Evolutionary conservation across 2,888 invertebrate genomes (phyloP).

Genomic region (Pachymerium ferrugineum): DNA sequence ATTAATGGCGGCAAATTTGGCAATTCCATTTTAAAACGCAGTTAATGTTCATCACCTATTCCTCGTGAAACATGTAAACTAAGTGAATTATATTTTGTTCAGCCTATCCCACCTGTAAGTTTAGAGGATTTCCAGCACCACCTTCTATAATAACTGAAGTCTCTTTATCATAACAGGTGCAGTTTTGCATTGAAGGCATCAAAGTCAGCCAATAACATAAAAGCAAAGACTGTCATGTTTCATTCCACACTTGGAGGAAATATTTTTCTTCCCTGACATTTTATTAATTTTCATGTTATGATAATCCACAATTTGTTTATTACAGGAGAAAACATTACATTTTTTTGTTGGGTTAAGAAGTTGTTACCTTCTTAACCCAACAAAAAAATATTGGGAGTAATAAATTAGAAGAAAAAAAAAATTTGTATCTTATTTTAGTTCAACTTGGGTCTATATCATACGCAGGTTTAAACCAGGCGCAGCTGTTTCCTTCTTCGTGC

Average conservation of each 20-base stretch:
- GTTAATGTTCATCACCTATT: no score
- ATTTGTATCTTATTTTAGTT: slow-evolving; percentile 1
- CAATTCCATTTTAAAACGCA: no score
- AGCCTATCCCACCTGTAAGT: background rate
- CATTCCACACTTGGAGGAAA: background rate
- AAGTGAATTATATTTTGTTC: background rate
- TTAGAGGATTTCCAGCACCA: background rate
- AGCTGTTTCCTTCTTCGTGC: slow-evolving; percentile 7
- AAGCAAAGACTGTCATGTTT: background rate
- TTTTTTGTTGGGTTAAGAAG: no score
- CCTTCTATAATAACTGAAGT: background rate
- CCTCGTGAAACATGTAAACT: no score
- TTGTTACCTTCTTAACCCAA: no score
- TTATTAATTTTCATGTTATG: no score
- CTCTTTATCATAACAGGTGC: background rate
- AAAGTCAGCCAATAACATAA: slow-evolving; percentile 2
- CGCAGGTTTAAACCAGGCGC: slow-evolving; percentile 3
- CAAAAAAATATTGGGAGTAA: no score
- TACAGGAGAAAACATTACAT: no score
- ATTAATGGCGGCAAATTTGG: no score
- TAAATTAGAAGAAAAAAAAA: background rate
- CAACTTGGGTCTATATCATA: background rate
- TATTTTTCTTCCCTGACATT: no score
- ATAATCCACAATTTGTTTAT: no score
- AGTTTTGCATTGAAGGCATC: background rate